Percentiles rank a stretch among this genome's conserved stretches.
phyloP scores from a whole-genome alignment of 1,140 invertebrate species.

The Palaemon carinicauda region DNA sequence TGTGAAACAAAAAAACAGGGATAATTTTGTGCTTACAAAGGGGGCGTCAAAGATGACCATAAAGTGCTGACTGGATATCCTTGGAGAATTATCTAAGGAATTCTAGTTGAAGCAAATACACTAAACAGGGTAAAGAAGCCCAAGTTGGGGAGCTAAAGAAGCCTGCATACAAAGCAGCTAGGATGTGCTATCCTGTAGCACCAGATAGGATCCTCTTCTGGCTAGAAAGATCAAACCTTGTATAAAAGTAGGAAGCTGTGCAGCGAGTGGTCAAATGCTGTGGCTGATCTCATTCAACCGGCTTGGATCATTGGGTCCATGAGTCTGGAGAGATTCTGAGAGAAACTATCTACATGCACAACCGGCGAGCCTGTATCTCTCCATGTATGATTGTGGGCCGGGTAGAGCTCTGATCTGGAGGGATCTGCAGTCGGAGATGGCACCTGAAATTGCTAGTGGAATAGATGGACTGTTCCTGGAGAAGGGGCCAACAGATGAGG shows the following conservation, averaged over 20 bases:
- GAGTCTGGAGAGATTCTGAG: neutral
- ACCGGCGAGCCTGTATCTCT: neutral
- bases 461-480: neutral
- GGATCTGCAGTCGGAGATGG: neutral
- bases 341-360: neutral
- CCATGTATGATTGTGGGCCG: neutral
- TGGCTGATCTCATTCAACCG: neutral
- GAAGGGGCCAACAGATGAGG: neutral
- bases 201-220: constrained; percentile 7
- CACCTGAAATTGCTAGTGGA: neutral
- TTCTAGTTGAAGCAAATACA: neutral
- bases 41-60: neutral
- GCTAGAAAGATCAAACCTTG: neutral
- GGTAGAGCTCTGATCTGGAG: neutral
- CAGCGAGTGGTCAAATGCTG: constrained; percentile 1
- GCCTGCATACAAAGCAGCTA: too few species aligned
- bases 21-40: neutral
- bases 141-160: neutral
- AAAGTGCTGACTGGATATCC: neutral
- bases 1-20: neutral
- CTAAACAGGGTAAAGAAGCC: neutral
- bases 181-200: neutral
- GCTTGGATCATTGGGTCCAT: neutral
- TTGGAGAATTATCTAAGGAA: neutral
- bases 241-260: neutral